Conservation (phyloP, 1,140 invertebrate species). For the Micrasema longulum region DNA sequence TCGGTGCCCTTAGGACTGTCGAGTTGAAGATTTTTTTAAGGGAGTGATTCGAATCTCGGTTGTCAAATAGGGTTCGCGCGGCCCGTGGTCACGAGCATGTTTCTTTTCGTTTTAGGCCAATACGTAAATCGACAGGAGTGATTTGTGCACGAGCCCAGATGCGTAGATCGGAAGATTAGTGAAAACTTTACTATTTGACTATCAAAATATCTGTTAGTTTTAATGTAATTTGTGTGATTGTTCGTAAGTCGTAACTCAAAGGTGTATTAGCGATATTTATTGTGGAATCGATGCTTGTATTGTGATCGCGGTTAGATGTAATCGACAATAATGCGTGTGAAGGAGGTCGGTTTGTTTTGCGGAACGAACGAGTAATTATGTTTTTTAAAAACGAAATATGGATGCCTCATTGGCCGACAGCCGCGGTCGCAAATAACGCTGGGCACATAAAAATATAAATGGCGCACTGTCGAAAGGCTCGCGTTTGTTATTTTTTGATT, state of each 20-base stretch:
- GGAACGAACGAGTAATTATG: background rate
- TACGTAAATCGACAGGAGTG: no score
- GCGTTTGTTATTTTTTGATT: slow-evolving; percentile 41
- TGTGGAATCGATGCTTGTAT: background rate
- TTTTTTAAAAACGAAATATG: slow-evolving; percentile 12
- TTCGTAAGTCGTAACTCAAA: background rate
- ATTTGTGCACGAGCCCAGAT: no score
- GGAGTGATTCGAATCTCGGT: no score
- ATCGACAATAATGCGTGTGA: background rate
- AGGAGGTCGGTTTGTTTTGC: background rate
- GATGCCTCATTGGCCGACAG: background rate
- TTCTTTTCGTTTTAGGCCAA: background rate
- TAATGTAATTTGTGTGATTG: background rate
- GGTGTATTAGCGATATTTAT: background rate
- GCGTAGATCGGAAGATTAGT: no score
- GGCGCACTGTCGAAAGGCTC: slow-evolving; percentile 4
- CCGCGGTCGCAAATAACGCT: slow-evolving; percentile 7
- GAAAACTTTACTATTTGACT: background rate
- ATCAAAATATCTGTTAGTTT: background rate
- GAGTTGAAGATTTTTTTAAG: background rate
- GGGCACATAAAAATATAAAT: slow-evolving; percentile 21
- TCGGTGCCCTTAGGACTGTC: background rate
- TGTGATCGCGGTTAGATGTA: background rate
- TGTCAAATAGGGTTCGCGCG: no score
- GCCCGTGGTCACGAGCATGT: no score